Conservation (phyloP, 2,888 invertebrate genomes). For the Caenorhabditis drosophilae region DNA sequence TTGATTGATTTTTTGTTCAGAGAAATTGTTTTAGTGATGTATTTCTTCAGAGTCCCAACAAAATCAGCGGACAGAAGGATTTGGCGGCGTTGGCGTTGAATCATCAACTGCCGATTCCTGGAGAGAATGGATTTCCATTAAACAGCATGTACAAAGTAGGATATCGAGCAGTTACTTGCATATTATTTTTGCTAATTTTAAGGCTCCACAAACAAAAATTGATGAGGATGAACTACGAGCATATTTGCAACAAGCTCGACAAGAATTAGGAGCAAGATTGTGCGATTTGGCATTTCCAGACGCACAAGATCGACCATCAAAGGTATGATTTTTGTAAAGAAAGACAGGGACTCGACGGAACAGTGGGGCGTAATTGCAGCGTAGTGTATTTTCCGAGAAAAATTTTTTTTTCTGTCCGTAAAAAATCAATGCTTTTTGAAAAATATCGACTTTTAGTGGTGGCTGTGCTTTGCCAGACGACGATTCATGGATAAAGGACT, state of each 20-base stretch:
- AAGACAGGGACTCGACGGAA: too few relatives aligned
- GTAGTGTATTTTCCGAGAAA: too few relatives aligned
- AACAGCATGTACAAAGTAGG: slow-evolving; percentile 95
- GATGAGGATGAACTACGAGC: slow-evolving; percentile 83
- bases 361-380: too few relatives aligned
- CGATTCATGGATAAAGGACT: slow-evolving; percentile 99
- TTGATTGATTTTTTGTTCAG: slow-evolving; percentile 7
- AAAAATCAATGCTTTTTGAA: neutral
- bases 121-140: slow-evolving; percentile 89
- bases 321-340: too few relatives aligned
- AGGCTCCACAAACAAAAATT: slow-evolving; percentile 55
- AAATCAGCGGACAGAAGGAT: slow-evolving; percentile 84
- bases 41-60: slow-evolving; percentile 78
- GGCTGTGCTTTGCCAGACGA: slow-evolving; percentile 98
- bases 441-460: slow-evolving; percentile 87
- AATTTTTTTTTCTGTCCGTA: neutral
- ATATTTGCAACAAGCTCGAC: slow-evolving; percentile 90
- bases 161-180: too few relatives aligned
- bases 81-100: slow-evolving; percentile 90
- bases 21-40: neutral
- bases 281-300: slow-evolving; percentile 86
- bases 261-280: slow-evolving; percentile 89
- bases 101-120: slow-evolving; percentile 88
- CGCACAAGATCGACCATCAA: slow-evolving; percentile 89
- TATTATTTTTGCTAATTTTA: too few relatives aligned